Percentiles rank a stretch among this genome's conserved stretches.
These are phyloP conservation scores for Hydrochoerus hydrochaeris DNA, from an alignment of 2,113 vertebrate species.

Conservation along the genomic window DNA sequence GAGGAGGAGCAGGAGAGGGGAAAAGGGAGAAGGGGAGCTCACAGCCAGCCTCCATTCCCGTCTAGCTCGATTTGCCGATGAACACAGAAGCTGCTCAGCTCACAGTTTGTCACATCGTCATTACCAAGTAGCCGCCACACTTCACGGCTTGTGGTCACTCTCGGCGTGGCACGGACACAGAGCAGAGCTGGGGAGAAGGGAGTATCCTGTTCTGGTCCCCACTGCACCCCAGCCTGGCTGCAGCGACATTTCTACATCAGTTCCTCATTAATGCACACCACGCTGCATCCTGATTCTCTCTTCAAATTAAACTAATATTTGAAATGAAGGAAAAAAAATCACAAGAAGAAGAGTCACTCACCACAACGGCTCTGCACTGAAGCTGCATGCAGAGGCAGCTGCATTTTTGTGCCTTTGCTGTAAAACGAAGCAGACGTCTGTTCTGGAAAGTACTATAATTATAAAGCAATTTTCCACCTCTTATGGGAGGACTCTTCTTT, in stretches of 20 bases:
- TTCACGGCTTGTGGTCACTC: background rate
- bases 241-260: constrained; percentile 41
- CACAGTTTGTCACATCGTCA: background rate
- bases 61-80: background rate
- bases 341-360: constrained; percentile 56
- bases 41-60: background rate
- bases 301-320: constrained; percentile 82
- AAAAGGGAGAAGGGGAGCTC: background rate
- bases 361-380: constrained; percentile 75
- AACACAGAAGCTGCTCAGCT: background rate
- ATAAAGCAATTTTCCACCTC: constrained; percentile 88
- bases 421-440: constrained; percentile 85
- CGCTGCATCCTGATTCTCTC: constrained; percentile 57
- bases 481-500: constrained; percentile 89
- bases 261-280: constrained; percentile 60
- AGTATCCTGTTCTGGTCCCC: constrained; percentile 37
- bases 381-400: constrained; percentile 74
- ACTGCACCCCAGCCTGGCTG: background rate
- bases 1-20: background rate
- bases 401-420: constrained; percentile 82
- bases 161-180: background rate
- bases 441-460: constrained; percentile 88
- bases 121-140: background rate
- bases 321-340: constrained; percentile 57
- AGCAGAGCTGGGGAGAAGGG: background rate